Evolutionary conservation across 35 echinoderm and acorn worm genomes (phyloP).

Genomic region (Holothuria glaberrima): DNA sequence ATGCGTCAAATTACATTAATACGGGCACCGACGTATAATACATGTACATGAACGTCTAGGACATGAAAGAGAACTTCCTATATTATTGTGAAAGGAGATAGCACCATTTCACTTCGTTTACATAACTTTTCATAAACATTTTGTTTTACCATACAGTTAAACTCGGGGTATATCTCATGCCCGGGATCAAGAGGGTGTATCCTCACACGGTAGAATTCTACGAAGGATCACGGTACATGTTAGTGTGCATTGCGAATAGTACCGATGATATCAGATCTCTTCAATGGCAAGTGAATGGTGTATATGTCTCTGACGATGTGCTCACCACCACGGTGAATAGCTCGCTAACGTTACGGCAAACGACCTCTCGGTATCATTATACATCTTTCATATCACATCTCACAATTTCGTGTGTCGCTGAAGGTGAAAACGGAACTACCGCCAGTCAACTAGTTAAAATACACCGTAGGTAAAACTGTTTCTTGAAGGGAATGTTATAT

Average conservation of each 20-base stretch:
- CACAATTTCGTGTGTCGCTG: not conserved
- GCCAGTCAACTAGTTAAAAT: not conserved
- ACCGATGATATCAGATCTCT: not conserved
- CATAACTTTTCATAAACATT: no score
- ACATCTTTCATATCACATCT: not conserved
- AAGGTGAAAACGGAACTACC: not conserved
- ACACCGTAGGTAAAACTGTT: not conserved
- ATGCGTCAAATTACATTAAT: no score
- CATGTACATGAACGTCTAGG: no score
- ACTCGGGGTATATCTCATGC: not conserved
- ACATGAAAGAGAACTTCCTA: no score
- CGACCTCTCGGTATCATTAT: not conserved
- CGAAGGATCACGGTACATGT: not conserved
- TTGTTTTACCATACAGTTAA: not conserved
- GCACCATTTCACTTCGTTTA: no score
- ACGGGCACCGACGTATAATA: no score
- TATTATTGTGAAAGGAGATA: no score
- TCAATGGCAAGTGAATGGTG: conserved; percentile 1
- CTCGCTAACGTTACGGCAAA: not conserved
- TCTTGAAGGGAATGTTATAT: not conserved
- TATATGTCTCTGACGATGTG: not conserved
- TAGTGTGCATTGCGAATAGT: conserved; percentile 26
- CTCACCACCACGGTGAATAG: not conserved
- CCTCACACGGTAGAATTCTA: conserved; percentile 10
- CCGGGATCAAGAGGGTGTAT: not conserved